Conservation (phyloP, 2,113 vertebrate species). For the Saguinus imperator region DNA sequence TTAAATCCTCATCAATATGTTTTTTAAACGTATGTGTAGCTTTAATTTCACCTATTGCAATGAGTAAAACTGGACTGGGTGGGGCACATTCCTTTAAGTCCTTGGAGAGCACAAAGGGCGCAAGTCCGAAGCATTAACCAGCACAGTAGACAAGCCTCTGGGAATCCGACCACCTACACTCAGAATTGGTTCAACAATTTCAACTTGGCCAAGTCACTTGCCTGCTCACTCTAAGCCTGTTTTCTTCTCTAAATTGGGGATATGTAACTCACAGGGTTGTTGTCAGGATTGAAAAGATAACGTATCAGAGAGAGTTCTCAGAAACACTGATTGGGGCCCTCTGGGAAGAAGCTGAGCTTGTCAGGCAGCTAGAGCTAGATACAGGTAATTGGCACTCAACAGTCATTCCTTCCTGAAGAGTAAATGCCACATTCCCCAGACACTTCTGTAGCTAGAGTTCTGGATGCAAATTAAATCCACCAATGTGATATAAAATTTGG, state of each 20-base stretch:
- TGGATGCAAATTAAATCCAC: neutral
- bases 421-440: no score
- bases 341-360: fast-evolving
- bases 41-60: neutral
- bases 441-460: neutral
- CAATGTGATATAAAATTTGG: neutral
- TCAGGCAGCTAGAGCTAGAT: neutral
- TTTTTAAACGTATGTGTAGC: neutral
- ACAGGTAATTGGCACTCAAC: neutral
- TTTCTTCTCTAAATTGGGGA: neutral
- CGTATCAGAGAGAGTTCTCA: neutral
- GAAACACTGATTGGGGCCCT: neutral
- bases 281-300: neutral
- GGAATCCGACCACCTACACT: neutral
- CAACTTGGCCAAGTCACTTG: neutral
- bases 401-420: neutral
- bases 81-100: neutral
- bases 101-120: neutral
- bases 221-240: neutral
- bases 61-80: neutral
- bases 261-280: neutral
- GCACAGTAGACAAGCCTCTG: neutral
- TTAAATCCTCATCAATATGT: neutral
- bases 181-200: neutral
- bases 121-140: neutral